phyloP scores from a whole-genome alignment of 30 jellyfish, hydroid and myxozoan species.

The Hydra vulgaris region DNA sequence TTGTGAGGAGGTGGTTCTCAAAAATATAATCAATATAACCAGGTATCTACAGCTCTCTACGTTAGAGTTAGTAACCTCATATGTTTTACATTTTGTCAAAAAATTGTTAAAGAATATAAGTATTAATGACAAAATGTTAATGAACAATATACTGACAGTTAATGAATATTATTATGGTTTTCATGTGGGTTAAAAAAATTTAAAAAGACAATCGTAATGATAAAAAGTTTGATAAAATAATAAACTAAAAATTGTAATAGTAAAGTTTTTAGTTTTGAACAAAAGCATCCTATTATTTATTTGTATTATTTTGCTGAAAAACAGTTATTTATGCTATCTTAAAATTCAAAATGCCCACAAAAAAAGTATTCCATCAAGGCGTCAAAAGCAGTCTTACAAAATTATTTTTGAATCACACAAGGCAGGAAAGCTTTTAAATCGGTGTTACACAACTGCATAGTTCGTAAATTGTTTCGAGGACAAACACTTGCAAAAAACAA shows the following conservation, averaged over 20 bases:
- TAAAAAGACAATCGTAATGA: background rate
- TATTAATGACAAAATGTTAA: background rate
- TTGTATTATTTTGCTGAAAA: background rate
- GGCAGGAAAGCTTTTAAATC: conserved; percentile 23
- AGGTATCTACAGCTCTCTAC: background rate
- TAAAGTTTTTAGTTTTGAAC: background rate
- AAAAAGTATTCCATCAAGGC: conserved; percentile 23
- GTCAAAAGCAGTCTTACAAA: conserved; percentile 29
- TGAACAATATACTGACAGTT: background rate
- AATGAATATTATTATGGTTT: background rate
- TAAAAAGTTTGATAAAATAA: background rate
- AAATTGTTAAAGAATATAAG: background rate
- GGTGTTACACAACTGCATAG: background rate
- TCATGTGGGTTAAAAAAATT: background rate
- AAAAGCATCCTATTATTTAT: background rate
- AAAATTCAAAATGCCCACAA: conserved; percentile 9
- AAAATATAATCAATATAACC: background rate
- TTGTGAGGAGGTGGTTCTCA: background rate
- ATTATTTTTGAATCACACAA: conserved; percentile 9
- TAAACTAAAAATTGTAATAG: background rate
- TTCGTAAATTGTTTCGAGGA: conserved; percentile 12
- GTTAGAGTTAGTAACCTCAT: background rate
- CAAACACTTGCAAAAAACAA: conserved; percentile 5
- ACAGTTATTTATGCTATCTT: conserved; percentile 7
- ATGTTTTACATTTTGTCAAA: background rate